Percentiles rank a stretch among this genome's conserved stretches.
Evolutionary conservation across 2,797 vertebrate genomes (phyloP).

Genomic region (Sandelia bainsii): DNA sequence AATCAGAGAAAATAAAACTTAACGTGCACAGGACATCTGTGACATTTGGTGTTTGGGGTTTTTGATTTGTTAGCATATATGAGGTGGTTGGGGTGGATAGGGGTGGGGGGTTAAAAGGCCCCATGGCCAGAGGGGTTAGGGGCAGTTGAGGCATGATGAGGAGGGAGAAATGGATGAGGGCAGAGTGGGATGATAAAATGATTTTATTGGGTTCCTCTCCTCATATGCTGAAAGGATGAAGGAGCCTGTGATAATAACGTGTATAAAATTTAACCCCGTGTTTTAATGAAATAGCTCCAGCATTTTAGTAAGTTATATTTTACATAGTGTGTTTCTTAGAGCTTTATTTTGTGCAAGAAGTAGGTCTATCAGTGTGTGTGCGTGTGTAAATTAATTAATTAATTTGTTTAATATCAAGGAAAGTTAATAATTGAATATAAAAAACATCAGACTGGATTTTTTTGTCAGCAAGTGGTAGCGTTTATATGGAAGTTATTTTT

Average conservation of each 20-base stretch:
- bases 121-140: constrained; percentile 75
- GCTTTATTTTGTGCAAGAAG: not conserved
- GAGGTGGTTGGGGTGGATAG: constrained; percentile 12
- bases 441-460: too few relatives aligned
- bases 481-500: too few relatives aligned
- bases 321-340: not conserved
- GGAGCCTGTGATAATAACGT: constrained; percentile 13
- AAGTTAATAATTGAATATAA: too few relatives aligned
- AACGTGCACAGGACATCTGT: constrained; percentile 30
- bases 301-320: constrained; percentile 17
- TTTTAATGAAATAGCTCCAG: constrained; percentile 19
- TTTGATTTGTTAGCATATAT: constrained; percentile 40
- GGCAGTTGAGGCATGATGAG: constrained; percentile 48
- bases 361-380: too few relatives aligned
- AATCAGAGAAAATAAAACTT: not conserved
- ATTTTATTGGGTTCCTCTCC: constrained; percentile 55
- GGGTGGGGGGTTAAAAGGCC: constrained; percentile 41
- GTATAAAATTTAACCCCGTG: constrained; percentile 8
- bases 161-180: not conserved
- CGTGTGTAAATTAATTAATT: too few relatives aligned
- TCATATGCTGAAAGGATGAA: constrained; percentile 53
- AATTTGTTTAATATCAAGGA: too few relatives aligned
- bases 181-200: constrained; percentile 47
- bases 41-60: constrained; percentile 23
- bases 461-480: too few relatives aligned